Conservation (phyloP, 2,113 vertebrate species). For the Macrotus californicus region DNA sequence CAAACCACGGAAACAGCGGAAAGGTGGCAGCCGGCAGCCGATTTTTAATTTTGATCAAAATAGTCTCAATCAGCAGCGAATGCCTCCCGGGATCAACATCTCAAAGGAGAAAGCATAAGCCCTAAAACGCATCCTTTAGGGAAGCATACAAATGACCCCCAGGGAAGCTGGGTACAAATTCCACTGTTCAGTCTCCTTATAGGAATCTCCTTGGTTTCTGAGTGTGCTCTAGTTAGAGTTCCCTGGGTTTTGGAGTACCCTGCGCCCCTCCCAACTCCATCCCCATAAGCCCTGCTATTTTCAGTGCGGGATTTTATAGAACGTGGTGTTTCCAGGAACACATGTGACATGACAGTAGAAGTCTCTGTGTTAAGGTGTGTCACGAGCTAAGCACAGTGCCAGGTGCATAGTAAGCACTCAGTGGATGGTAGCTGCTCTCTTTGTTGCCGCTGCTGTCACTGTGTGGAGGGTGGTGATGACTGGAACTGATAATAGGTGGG, state of each 20-base stretch:
- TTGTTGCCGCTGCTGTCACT: rapidly evolving
- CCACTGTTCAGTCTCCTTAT: rapidly evolving
- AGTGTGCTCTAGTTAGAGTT: background rate
- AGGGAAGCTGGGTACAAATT: background rate
- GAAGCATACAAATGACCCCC: rapidly evolving
- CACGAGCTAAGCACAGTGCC: background rate
- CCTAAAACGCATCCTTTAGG: background rate
- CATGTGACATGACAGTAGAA: background rate
- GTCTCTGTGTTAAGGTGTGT: background rate
- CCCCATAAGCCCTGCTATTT: background rate
- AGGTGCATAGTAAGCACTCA: rapidly evolving
- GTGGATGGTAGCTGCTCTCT: background rate
- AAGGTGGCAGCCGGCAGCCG: background rate
- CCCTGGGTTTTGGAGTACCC: background rate
- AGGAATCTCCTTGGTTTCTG: rapidly evolving
- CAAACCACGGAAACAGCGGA: rapidly evolving
- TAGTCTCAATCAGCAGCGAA: background rate
- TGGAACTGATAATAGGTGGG: rapidly evolving
- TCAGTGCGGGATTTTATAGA: background rate
- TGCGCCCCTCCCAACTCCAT: background rate
- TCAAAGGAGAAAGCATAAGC: background rate
- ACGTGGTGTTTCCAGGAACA: background rate
- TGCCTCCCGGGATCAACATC: background rate
- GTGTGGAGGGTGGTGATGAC: background rate
- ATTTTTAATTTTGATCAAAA: background rate